Evolutionary conservation across 2,888 invertebrate species (phyloP), one percentile per base, ranked within the genome.

Genomic region (Salticus scenicus): DNA sequence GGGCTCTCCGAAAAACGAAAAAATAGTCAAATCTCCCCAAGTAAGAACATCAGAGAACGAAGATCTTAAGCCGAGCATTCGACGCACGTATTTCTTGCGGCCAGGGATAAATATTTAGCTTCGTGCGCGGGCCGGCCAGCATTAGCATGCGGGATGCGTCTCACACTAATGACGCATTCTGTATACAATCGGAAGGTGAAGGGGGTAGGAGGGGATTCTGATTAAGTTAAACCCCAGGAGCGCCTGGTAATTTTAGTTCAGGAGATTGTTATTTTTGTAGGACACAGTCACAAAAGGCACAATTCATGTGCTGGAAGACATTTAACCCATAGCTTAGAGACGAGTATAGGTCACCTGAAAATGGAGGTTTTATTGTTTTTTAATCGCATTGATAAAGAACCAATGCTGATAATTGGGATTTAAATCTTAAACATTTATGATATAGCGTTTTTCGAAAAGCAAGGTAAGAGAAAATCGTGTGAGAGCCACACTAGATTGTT

Each of bases 31-130:
- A 57, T 57, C 57, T 57, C 57, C 57, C 24, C 20, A 57, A 24
- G 12, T 24, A 57, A 57, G 42, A 47, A 47, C 42, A 47, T 47
- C 57, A 57, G 57, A 57, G 24, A 24, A 57, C 57, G 20, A 57
- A 57, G 57, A 57, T 57, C 57, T 5, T 5, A 57, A 57, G 57
- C 20, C 20, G 57, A 2, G 71, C 76, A 79, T 75, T 70, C 86
- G 51, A 37, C 57, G 86, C 86, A 86, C 86, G 86, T 86, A 47
- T 28, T 14, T 20, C 31, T 51, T 42, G 66, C 75, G 41, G 47
- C 80, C 66, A 71, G 80, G 86, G 86, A 86, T 86, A 86, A 86
- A 86, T 86, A 86, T 86, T 86, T 86, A 86, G 86, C 80, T 80
- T 86, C 71, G 47, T 51, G 66, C 37, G 69, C 63, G 51, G 24